Evolutionary conservation across 2,113 vertebrate genomes (phyloP).

Genomic region (Indri indri): DNA sequence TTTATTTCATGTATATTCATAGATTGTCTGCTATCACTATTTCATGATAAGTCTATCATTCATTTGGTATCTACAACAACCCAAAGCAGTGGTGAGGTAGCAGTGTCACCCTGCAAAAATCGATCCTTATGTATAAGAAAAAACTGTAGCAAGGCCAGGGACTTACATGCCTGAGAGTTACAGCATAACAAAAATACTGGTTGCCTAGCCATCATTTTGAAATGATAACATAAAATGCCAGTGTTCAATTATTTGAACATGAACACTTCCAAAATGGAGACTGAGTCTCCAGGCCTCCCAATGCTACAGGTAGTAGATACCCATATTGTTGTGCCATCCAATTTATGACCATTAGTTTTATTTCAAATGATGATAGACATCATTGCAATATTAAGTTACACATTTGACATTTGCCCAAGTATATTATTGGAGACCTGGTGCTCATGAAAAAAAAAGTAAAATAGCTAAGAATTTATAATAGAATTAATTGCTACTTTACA

Average conservation of each 20-base stretch:
- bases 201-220: neutral
- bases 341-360: constrained; percentile 6
- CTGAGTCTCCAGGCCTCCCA: neutral
- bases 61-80: neutral
- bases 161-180: neutral
- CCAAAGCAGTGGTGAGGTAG: neutral
- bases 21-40: neutral
- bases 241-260: neutral
- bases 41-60: neutral
- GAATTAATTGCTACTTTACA: constrained; percentile 15
- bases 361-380: neutral
- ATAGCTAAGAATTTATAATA: neutral
- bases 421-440: neutral
- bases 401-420: neutral
- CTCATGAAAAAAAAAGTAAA: neutral
- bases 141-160: neutral
- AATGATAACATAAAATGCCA: neutral
- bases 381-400: neutral
- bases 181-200: neutral
- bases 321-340: neutral
- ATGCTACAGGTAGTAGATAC: neutral
- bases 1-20: neutral
- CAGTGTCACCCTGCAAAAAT: neutral
- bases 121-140: neutral
- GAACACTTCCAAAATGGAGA: neutral